These are phyloP conservation scores for Euura saliciscinereae DNA, from an alignment of 1,140 invertebrate genomes.

Conservation along the genomic window DNA sequence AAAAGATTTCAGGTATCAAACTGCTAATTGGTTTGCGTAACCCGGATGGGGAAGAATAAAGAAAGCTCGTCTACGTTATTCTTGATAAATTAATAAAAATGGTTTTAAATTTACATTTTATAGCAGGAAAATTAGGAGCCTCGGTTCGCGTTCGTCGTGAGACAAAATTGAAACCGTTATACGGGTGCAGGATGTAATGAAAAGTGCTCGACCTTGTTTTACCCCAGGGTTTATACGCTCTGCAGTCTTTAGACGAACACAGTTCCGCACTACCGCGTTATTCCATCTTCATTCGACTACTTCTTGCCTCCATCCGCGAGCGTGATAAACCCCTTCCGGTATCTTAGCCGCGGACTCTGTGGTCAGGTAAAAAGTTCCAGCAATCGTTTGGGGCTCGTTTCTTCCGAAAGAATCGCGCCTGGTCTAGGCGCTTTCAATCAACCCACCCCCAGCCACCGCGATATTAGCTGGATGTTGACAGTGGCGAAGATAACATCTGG, in stretches of 20 bases:
- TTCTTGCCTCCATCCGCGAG: not conserved
- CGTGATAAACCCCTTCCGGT: too few relatives aligned
- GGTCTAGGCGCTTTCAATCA: constrained; percentile 46
- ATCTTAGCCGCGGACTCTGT: too few relatives aligned
- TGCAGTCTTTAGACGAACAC: not conserved
- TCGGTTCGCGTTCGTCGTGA: not conserved
- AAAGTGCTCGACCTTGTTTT: not conserved
- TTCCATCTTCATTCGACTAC: not conserved
- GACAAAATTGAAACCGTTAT: too few relatives aligned
- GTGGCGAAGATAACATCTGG: constrained; percentile 52
- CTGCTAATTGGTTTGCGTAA: too few relatives aligned
- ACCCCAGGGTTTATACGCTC: not conserved
- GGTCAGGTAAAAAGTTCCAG: too few relatives aligned
- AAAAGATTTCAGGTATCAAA: too few relatives aligned
- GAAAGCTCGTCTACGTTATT: too few relatives aligned
- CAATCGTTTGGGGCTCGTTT: not conserved
- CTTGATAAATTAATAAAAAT: too few relatives aligned
- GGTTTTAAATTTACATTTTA: too few relatives aligned
- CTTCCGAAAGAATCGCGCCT: not conserved
- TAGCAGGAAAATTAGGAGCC: not conserved
- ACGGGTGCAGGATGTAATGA: not conserved
- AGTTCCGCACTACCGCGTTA: not conserved
- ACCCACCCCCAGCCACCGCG: constrained; percentile 43
- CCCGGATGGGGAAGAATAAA: too few relatives aligned
- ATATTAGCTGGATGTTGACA: constrained; percentile 59